phyloP scores from a whole-genome alignment of 2,113 vertebrate genomes.

The Neoarius graeffei region DNA sequence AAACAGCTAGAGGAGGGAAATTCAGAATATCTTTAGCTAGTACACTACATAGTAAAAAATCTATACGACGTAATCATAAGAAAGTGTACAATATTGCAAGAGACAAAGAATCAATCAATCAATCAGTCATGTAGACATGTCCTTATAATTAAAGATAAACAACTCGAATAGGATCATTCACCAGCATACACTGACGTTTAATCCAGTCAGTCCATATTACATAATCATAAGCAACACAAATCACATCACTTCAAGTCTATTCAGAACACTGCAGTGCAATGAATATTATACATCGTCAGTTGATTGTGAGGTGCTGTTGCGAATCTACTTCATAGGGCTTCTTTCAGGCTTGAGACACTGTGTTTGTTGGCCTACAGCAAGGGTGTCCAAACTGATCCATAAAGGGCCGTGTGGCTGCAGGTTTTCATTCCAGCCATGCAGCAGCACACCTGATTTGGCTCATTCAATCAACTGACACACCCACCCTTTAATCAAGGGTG shows the following conservation, averaged over 20 bases:
- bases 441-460: no score
- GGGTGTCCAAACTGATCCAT: no score
- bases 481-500: no score
- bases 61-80: background rate
- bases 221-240: background rate
- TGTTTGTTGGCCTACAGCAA: background rate
- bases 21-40: background rate
- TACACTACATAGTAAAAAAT: background rate
- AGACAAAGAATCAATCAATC: constrained; percentile 8
- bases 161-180: background rate
- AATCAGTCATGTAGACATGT: background rate
- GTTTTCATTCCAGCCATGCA: no score
- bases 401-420: no score
- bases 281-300: background rate
- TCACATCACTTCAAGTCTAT: background rate
- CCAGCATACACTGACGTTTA: background rate
- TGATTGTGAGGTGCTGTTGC: background rate
- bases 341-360: background rate
- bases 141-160: background rate
- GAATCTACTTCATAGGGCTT: background rate
- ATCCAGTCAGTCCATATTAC: background rate
- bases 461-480: no score
- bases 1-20: constrained; percentile 77
- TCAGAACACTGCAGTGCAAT: background rate
- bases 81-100: background rate